Conservation (phyloP, 2,888 invertebrate species). For the Metallyticus violacea region DNA sequence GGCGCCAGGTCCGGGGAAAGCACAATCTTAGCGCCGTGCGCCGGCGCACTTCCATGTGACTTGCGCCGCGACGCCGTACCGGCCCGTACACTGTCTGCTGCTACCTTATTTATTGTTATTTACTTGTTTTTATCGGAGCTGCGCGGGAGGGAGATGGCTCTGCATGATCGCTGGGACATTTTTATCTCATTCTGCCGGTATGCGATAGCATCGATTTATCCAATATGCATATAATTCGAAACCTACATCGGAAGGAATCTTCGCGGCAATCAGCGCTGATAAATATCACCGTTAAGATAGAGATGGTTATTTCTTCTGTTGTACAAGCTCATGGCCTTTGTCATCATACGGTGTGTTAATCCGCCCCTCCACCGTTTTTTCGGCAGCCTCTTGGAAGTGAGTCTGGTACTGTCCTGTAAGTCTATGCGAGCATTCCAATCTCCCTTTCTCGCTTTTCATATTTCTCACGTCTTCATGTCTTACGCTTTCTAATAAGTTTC, state of each 20-base stretch:
- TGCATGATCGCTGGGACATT: not conserved
- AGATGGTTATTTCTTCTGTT: too few species aligned
- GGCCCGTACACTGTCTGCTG: not conserved
- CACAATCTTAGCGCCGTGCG: not conserved
- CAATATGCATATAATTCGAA: not conserved
- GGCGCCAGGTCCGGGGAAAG: not conserved
- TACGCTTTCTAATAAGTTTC: too few species aligned
- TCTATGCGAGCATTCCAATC: too few species aligned
- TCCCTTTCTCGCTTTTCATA: too few species aligned
- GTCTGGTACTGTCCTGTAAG: too few species aligned
- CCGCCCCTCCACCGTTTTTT: too few species aligned
- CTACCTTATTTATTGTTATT: not conserved
- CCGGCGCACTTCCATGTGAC: constrained; percentile 5
- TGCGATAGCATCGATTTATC: not conserved
- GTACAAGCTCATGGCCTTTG: too few species aligned
- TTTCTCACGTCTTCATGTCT: too few species aligned
- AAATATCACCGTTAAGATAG: too few species aligned
- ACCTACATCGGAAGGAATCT: not conserved
- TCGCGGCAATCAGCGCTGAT: not conserved
- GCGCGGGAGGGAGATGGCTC: not conserved
- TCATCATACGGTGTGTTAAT: too few species aligned
- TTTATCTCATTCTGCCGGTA: not conserved
- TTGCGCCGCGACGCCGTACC: not conserved
- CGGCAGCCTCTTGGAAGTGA: too few species aligned
- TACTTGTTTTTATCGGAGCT: not conserved